phyloP scores from a whole-genome alignment of 2,113 vertebrate genomes.

The Scomber colias region DNA sequence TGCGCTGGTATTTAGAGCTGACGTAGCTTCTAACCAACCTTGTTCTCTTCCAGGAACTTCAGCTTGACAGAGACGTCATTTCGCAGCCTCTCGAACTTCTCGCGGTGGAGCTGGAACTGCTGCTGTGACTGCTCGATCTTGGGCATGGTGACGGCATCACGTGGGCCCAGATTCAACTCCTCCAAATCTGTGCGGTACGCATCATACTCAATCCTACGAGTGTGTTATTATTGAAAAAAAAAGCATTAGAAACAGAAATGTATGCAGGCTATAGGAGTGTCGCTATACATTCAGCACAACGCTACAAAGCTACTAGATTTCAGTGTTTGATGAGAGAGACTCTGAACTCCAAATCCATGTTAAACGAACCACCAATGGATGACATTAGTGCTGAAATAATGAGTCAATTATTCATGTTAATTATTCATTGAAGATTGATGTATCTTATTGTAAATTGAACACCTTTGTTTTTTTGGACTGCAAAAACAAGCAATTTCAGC shows the following conservation, averaged over 20 bases:
- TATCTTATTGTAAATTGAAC: too few relatives aligned
- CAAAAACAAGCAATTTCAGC: too few relatives aligned
- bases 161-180: constrained; percentile 95
- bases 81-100: constrained; percentile 97
- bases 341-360: too few relatives aligned
- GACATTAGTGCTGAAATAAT: too few relatives aligned
- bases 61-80: constrained; percentile 94
- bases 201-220: constrained; percentile 93
- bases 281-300: background rate
- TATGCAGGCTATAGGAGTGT: background rate
- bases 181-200: constrained; percentile 97
- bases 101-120: constrained; percentile 93
- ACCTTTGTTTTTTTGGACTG: too few relatives aligned
- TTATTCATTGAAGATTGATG: too few relatives aligned
- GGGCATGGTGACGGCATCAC: constrained; percentile 92
- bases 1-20: background rate
- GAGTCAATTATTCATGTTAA: too few relatives aligned
- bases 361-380: too few relatives aligned
- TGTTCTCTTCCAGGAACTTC: constrained; percentile 98
- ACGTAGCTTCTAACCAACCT: constrained; percentile 81
- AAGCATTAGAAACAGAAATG: background rate
- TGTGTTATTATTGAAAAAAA: background rate
- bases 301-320: too few relatives aligned
- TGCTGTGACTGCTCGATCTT: constrained; percentile 96
- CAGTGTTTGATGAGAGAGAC: too few relatives aligned